Conservation (phyloP, 2,888 invertebrate species). For the Oscheius myriophilus region DNA sequence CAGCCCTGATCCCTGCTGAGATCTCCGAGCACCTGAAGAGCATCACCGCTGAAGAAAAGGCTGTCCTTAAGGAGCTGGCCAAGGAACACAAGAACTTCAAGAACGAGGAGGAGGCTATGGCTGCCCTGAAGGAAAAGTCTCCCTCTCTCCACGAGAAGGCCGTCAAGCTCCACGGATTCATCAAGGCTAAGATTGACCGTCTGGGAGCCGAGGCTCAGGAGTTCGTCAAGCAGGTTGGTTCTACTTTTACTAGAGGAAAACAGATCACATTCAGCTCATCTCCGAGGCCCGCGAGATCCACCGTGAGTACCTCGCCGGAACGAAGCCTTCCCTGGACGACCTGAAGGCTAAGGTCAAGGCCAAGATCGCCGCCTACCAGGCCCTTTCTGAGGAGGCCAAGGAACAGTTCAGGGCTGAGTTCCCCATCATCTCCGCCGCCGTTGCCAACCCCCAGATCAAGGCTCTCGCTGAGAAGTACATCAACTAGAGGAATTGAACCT, state of each 20-base stretch:
- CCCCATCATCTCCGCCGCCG: conserved; percentile 65
- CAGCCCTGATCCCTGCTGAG: conserved; percentile 63
- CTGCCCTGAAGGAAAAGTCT: conserved; percentile 64
- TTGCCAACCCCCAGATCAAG: conserved; percentile 23
- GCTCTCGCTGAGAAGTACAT: conserved; percentile 26
- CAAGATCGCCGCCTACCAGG: conserved; percentile 55
- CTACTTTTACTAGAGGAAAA: neutral
- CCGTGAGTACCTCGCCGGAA: conserved; percentile 56
- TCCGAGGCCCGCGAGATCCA: conserved; percentile 60
- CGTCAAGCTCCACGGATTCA: conserved; percentile 51
- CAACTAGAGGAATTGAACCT: conserved; percentile 20
- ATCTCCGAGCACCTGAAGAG: conserved; percentile 64
- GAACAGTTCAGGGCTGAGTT: conserved; percentile 55
- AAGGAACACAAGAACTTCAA: conserved; percentile 51
- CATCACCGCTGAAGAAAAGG: conserved; percentile 65
- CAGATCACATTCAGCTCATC: conserved; percentile 40
- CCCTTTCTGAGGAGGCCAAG: conserved; percentile 61
- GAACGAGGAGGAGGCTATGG: conserved; percentile 51
- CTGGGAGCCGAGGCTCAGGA: conserved; percentile 63
- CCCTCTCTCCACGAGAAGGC: conserved; percentile 64
- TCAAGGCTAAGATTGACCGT: conserved; percentile 57
- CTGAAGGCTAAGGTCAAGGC: conserved; percentile 50
- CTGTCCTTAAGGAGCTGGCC: conserved; percentile 64
- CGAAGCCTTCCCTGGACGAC: conserved; percentile 61
- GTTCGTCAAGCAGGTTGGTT: conserved; percentile 58